Evolutionary conservation across 2,797 vertebrate genomes (phyloP).

Genomic region (Microchirus variegatus): DNA sequence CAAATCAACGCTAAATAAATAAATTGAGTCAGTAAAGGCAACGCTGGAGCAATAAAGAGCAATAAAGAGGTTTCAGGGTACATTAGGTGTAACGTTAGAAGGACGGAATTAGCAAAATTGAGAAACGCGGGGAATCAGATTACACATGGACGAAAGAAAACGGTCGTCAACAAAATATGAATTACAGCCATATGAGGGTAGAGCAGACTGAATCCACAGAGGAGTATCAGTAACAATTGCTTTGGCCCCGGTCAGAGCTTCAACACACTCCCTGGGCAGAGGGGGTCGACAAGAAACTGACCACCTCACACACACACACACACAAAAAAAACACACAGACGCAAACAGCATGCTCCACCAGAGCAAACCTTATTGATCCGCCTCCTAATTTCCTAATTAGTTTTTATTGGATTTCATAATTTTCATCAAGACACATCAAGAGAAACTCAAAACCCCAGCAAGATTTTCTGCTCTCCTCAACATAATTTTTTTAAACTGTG

Average conservation of each 20-base stretch:
- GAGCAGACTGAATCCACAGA: slow-evolving; percentile 75
- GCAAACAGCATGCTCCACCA: slow-evolving; percentile 66
- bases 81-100: slow-evolving; percentile 81
- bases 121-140: slow-evolving; percentile 73
- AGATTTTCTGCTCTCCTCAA: slow-evolving; percentile 83
- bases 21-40: slow-evolving; percentile 74
- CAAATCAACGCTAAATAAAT: slow-evolving; percentile 72
- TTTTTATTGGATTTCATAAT: slow-evolving; percentile 89
- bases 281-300: slow-evolving; percentile 63
- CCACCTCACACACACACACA: slow-evolving; percentile 46
- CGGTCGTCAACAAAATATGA: slow-evolving; percentile 82
- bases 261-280: slow-evolving; percentile 67
- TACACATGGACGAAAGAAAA: slow-evolving; percentile 70
- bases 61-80: slow-evolving; percentile 79
- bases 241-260: slow-evolving; percentile 78
- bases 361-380: slow-evolving; percentile 83
- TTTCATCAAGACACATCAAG: slow-evolving; percentile 84
- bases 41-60: slow-evolving; percentile 70
- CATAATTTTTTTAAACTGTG: slow-evolving; percentile 79
- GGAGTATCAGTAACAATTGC: slow-evolving; percentile 83
- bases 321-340: slow-evolving; percentile 37
- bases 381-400: slow-evolving; percentile 86
- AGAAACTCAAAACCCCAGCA: slow-evolving; percentile 85
- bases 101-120: slow-evolving; percentile 78
- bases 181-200: slow-evolving; percentile 76